phyloP scores from a whole-genome alignment of 2,797 vertebrate genomes.

The Petrocephalus schoutedeni region DNA sequence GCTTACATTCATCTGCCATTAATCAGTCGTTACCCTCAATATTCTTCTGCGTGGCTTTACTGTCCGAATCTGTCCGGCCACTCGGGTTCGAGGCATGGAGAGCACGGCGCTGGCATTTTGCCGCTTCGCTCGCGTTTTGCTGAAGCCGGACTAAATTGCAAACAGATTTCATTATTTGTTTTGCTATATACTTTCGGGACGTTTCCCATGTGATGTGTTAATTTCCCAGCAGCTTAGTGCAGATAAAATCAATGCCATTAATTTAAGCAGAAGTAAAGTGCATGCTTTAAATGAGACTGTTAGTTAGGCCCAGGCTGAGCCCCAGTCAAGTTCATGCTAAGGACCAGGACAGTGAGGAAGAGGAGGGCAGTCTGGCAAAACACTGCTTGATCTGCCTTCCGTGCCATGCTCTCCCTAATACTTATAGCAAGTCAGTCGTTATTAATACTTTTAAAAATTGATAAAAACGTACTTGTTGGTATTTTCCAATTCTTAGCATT shows the following conservation, averaged over 20 bases:
- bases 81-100: not conserved
- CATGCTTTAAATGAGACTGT: not conserved
- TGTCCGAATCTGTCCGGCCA: conserved; percentile 28
- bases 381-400: not conserved
- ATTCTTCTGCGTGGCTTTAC: conserved; percentile 36
- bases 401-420: not conserved
- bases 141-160: conserved; percentile 5
- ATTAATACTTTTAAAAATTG: not conserved
- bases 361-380: not conserved
- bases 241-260: conserved; percentile 1
- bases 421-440: not conserved
- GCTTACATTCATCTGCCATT: conserved; percentile 45
- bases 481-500: not conserved
- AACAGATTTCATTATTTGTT: conserved; percentile 8
- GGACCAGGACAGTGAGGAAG: not conserved
- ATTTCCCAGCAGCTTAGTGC: not conserved
- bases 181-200: not conserved
- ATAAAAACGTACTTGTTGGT: not conserved
- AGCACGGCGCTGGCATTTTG: not conserved
- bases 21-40: conserved; percentile 44
- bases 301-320: not conserved
- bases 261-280: not conserved
- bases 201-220: conserved; percentile 23
- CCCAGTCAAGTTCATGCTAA: not conserved
- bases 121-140: not conserved